Conservation (phyloP, 2,888 invertebrate species). For the Ectobius pallidus region DNA sequence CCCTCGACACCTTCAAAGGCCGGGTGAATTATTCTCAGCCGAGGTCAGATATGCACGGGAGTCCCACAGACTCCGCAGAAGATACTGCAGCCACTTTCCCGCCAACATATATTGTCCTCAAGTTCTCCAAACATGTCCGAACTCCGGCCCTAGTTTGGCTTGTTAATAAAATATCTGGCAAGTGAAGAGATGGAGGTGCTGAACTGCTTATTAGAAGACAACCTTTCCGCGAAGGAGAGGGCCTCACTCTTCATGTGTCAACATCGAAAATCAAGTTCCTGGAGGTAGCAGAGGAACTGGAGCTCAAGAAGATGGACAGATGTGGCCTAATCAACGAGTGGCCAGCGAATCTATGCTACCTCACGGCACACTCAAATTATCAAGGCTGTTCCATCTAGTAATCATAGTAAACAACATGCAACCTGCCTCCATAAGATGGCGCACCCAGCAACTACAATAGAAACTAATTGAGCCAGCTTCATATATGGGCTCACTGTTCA, state of each 20-base stretch:
- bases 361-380: too few relatives aligned
- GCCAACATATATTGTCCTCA: slow-evolving; percentile 59
- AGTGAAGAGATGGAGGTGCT: slow-evolving; percentile 61
- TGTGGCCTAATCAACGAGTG: slow-evolving; percentile 65
- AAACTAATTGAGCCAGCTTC: too few relatives aligned
- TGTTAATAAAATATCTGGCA: slow-evolving; percentile 60
- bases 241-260: slow-evolving; percentile 58
- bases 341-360: too few relatives aligned
- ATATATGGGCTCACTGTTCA: too few relatives aligned
- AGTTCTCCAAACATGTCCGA: slow-evolving; percentile 56
- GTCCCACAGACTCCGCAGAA: slow-evolving; percentile 10
- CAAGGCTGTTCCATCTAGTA: too few relatives aligned
- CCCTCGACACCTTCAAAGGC: too few relatives aligned
- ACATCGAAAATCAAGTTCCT: slow-evolving; percentile 67
- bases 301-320: slow-evolving; percentile 64
- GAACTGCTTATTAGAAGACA: slow-evolving; percentile 61
- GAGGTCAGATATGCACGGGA: slow-evolving; percentile 1
- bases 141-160: slow-evolving; percentile 60
- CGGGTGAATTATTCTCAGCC: too few relatives aligned
- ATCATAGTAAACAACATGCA: too few relatives aligned
- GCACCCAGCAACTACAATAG: too few relatives aligned
- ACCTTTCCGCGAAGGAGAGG: slow-evolving; percentile 51
- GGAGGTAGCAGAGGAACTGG: slow-evolving; percentile 69
- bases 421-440: too few relatives aligned
- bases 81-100: slow-evolving; percentile 50